Base-by-base conservation (phyloP, 2,797 vertebrate species). In the Percopsis omiscomaycus region DNA sequence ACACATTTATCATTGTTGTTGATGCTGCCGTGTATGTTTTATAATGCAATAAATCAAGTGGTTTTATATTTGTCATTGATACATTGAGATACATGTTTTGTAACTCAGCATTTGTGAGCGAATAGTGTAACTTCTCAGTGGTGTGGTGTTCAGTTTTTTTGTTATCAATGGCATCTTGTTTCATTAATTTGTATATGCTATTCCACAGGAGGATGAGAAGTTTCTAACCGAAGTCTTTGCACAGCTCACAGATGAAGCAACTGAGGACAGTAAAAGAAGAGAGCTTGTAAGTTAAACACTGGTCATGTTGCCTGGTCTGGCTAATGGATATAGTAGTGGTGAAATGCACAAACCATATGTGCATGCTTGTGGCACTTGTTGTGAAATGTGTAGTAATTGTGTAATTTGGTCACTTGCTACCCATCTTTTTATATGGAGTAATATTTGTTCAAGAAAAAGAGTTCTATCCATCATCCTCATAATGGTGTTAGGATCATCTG, bases 201-300 rank as follows among this genome's bases (percentile, higher is more conserved):
- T 88, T 55, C 48, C 9, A 1, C 85, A 99, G 97, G 97, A 99
- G 91, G 97, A 99, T 9, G 97, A 99, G 84, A 99, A 98, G 78
- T 98, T 98, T 92, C 89, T 99, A 70, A 98, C 97, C 0, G 97
- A 99, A 90, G 95, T 98, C 81, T 99, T 99, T 94, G 97, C 97
- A 90, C 97, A 98, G 58, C 93, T 99, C 87, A 99, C 97, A 73
- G 97, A 98, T 74, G 97, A 99, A 88, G 94, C 95, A 73, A 99
- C 96, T 12, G 97, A 98, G 8, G 95, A 97, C 59, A 93, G 94
- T 85, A 99, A 99, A 88, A 92, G 97, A 52, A 94, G 97, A 90
- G 97, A 99, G 83, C 86, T 99, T 87, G 97, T 98, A 86, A 94
- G 92, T 90, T 9, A 1, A 51, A 29, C 1, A 45, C 2, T 28